These are phyloP conservation scores for Timema podura DNA, from an alignment of 2,888 invertebrate species.

Conservation along the genomic window DNA sequence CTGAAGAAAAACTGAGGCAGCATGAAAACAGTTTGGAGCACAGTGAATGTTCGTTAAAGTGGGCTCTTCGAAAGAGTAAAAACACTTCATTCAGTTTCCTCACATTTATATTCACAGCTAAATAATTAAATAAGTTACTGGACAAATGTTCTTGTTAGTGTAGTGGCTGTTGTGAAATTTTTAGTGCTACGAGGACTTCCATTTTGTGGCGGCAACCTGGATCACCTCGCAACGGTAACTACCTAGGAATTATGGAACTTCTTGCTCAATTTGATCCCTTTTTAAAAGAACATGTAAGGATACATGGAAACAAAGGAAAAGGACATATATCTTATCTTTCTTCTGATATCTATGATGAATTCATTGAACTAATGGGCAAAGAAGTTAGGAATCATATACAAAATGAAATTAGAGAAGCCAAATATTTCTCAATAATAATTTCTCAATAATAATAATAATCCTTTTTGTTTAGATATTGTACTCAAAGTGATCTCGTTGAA, in stretches of 20 bases:
- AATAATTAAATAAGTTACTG: background rate
- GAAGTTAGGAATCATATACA: constrained; percentile 5
- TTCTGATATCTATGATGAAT: constrained; percentile 11
- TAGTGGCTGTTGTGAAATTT: constrained; percentile 11
- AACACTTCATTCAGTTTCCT: background rate
- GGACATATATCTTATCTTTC: constrained; percentile 5
- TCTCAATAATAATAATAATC: background rate
- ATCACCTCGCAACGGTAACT: constrained; percentile 4
- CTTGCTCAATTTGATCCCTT: constrained; percentile 1
- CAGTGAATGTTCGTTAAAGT: constrained; percentile 3
- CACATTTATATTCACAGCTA: background rate
- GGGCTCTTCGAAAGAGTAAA: background rate
- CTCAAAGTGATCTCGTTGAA: background rate
- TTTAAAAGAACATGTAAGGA: constrained; percentile 4
- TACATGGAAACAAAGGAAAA: constrained; percentile 4
- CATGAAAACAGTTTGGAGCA: constrained; percentile 6
- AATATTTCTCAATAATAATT: constrained; percentile 3
- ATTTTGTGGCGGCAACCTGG: background rate
- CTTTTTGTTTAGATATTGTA: background rate
- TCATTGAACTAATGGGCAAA: constrained; percentile 6
- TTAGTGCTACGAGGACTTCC: background rate
- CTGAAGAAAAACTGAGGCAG: background rate
- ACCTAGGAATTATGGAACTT: constrained; percentile 1
- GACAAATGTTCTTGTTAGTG: background rate
- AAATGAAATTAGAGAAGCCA: background rate